phyloP scores from a whole-genome alignment of 2,113 vertebrate species.

The Coryphaenoides rupestris region DNA sequence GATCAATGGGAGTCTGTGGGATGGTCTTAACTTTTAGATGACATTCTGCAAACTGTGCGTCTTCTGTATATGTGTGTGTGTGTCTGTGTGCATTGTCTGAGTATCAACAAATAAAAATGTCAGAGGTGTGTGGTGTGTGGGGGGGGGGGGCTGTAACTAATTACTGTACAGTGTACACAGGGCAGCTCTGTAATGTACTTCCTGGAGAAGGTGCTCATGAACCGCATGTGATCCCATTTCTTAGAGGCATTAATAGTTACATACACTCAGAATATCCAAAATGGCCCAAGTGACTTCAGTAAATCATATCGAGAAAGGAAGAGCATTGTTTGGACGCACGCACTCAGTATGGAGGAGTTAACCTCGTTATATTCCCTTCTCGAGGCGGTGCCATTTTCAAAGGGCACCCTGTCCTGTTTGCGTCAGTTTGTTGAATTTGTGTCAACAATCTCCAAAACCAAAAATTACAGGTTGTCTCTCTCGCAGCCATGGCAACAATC shows the following conservation, averaged over 20 bases:
- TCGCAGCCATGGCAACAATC: slow-evolving; percentile 30
- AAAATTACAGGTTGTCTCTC: slow-evolving; percentile 49
- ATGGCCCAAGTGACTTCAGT: too few relatives aligned
- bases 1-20: not conserved
- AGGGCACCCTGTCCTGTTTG: slow-evolving; percentile 1
- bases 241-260: too few relatives aligned
- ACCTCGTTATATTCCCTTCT: too few relatives aligned
- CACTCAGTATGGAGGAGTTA: too few relatives aligned
- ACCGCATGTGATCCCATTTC: too few relatives aligned
- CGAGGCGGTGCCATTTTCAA: not conserved
- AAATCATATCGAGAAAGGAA: not conserved
- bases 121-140: slow-evolving; percentile 23
- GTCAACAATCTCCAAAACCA: slow-evolving; percentile 38
- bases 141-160: slow-evolving; percentile 26
- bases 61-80: too few relatives aligned
- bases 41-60: too few relatives aligned
- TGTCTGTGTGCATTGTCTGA: slow-evolving; percentile 13
- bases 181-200: slow-evolving; percentile 31
- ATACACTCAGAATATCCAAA: too few relatives aligned
- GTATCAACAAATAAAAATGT: slow-evolving; percentile 23
- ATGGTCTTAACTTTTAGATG: too few relatives aligned
- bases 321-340: not conserved
- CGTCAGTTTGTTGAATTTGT: slow-evolving; percentile 28
- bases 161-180: slow-evolving; percentile 23
- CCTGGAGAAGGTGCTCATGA: not conserved